These are phyloP conservation scores for Actenoides hombroni DNA, from an alignment of 2,113 vertebrate species.

Conservation along the genomic window DNA sequence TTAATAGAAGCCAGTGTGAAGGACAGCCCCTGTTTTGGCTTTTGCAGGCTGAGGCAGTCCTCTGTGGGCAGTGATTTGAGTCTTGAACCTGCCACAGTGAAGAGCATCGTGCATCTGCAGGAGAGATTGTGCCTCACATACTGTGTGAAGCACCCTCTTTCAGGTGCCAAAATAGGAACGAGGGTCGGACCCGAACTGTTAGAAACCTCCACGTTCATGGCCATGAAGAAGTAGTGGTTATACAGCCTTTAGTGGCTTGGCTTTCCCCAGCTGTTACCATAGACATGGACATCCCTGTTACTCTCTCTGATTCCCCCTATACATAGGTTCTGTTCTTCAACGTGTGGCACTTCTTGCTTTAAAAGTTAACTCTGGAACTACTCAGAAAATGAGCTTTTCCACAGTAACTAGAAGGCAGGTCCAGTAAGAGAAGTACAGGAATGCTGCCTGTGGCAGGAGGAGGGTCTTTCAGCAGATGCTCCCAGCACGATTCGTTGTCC, in stretches of 20 bases:
- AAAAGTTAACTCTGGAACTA: not conserved
- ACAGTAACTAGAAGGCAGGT: not conserved
- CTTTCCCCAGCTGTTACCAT: not conserved
- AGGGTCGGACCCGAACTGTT: not conserved
- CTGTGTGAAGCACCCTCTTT: not conserved
- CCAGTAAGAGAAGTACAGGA: not conserved
- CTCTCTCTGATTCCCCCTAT: not conserved
- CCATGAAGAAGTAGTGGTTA: not conserved
- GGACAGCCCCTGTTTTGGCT: not conserved
- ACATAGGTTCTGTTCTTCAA: not conserved
- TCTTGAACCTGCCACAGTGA: not conserved
- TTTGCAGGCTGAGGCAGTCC: not conserved
- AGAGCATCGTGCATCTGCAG: not conserved
- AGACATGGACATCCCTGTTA: not conserved
- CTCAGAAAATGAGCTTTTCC: not conserved
- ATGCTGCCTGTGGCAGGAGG: not conserved
- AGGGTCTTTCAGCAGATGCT: not conserved
- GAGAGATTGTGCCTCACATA: not conserved
- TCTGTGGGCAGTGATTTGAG: not conserved
- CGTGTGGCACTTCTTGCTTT: not conserved
- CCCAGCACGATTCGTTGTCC: not conserved
- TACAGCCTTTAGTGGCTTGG: not conserved
- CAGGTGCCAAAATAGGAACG: not conserved
- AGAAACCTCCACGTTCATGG: not conserved
- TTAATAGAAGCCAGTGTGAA: not conserved